These are phyloP conservation scores for Sebastes hubbsi DNA, from an alignment of 2,797 vertebrate genomes.

Conservation along the genomic window DNA sequence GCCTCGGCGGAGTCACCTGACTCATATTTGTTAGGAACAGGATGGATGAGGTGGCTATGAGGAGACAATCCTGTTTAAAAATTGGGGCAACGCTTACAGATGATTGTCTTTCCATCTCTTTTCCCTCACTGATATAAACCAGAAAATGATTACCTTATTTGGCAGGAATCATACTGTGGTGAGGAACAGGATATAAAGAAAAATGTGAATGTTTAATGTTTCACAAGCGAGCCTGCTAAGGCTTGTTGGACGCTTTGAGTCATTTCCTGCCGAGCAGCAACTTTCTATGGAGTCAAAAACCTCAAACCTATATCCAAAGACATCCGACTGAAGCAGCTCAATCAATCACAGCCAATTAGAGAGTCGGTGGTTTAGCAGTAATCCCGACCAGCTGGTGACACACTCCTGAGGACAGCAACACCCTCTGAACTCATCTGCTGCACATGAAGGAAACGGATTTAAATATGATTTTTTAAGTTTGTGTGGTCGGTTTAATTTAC, in stretches of 20 bases:
- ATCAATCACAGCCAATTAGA: constrained; percentile 77
- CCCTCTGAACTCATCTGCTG: constrained; percentile 26
- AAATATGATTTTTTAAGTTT: constrained; percentile 1
- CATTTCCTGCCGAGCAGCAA: constrained; percentile 39
- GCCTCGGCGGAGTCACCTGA: constrained; percentile 18
- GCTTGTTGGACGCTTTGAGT: constrained; percentile 35
- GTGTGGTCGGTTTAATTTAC: constrained; percentile 13
- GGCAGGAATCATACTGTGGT: constrained; percentile 3
- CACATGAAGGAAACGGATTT: background rate
- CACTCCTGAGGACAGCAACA: constrained; percentile 36
- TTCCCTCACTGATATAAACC: background rate
- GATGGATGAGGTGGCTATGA: constrained; percentile 14
- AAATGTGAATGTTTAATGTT: background rate
- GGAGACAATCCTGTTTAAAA: background rate
- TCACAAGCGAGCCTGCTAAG: constrained; percentile 32
- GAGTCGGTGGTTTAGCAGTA: constrained; percentile 54
- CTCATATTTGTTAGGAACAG: background rate
- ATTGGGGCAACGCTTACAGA: background rate
- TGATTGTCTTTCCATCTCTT: background rate
- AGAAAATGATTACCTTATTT: constrained; percentile 16
- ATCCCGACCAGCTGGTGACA: constrained; percentile 65
- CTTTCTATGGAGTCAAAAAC: constrained; percentile 43
- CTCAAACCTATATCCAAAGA: constrained; percentile 44
- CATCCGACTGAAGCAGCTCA: constrained; percentile 48
- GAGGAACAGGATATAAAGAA: background rate